These are phyloP conservation scores for Sceliomorpha sp. DNA, from an alignment of 2,888 invertebrate species.

Conservation along the genomic window DNA sequence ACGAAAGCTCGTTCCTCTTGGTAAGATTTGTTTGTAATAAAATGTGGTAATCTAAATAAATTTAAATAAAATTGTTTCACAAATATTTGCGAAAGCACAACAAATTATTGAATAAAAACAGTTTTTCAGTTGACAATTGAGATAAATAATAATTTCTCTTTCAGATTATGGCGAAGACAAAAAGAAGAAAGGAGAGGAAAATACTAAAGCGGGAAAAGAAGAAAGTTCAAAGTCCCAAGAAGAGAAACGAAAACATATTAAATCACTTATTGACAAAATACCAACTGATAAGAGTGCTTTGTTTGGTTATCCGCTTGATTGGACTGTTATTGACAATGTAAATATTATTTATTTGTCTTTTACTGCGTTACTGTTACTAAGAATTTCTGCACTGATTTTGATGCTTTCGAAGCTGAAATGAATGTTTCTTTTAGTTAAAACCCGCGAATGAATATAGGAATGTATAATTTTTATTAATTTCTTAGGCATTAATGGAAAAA, in stretches of 20 bases:
- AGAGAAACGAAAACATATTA: slow-evolving; percentile 97
- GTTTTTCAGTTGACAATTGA: slow-evolving; percentile 5
- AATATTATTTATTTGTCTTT: slow-evolving; percentile 66
- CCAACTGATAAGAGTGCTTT: slow-evolving; percentile 98
- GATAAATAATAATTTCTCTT: slow-evolving; percentile 43
- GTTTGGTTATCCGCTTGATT: slow-evolving; percentile 96
- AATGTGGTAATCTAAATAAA: background rate
- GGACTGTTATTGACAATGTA: slow-evolving; percentile 89
- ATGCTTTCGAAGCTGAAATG: no score
- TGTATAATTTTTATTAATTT: slow-evolving; percentile 79
- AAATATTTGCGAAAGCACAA: no score
- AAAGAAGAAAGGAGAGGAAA: slow-evolving; percentile 79
- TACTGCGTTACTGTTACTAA: no score
- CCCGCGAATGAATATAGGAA: no score
- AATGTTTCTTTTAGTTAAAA: no score
- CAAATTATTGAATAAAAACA: background rate
- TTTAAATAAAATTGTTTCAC: no score
- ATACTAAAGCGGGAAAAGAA: slow-evolving; percentile 82
- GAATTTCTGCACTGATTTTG: no score
- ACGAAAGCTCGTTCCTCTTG: slow-evolving; percentile 89
- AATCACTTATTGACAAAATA: slow-evolving; percentile 98
- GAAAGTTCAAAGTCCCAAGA: slow-evolving; percentile 88
- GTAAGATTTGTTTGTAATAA: slow-evolving; percentile 80
- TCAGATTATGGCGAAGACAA: slow-evolving; percentile 85
- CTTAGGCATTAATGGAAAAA: slow-evolving; percentile 92